These are phyloP conservation scores for Carcharodon carcharias DNA, from an alignment of 2,797 vertebrate species.

Conservation along the genomic window DNA sequence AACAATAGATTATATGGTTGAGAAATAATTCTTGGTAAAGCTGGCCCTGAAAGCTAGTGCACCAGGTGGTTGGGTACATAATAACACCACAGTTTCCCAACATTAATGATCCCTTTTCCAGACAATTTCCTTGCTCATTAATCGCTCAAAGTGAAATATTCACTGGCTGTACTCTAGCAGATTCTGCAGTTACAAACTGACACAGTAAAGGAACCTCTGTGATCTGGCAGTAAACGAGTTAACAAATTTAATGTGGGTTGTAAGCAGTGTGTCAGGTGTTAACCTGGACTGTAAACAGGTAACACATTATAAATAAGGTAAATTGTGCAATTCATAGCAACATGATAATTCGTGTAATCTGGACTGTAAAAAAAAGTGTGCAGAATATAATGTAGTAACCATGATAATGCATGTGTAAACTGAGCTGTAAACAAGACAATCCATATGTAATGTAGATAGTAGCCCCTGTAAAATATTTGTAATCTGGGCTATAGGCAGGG, in stretches of 20 bases:
- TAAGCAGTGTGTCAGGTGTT: background rate
- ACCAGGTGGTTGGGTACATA: background rate
- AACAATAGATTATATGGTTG: background rate
- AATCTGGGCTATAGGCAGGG: background rate
- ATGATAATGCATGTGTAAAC: background rate
- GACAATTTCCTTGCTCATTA: background rate
- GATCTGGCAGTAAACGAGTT: background rate
- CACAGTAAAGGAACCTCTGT: background rate
- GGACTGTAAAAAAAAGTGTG: background rate
- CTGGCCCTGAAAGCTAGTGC: background rate
- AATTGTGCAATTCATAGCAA: background rate
- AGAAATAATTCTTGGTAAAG: background rate
- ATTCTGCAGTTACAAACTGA: background rate
- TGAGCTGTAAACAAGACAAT: background rate
- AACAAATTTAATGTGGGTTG: background rate
- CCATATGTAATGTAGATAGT: background rate
- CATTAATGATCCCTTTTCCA: background rate
- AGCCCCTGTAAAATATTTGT: background rate
- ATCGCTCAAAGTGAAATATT: background rate
- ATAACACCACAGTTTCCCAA: background rate
- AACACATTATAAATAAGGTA: conserved; percentile 1
- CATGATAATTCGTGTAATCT: background rate
- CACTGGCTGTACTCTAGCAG: background rate
- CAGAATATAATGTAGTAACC: background rate
- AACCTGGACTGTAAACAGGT: background rate